Conservation (phyloP, 2,888 invertebrate species). For the Cyclophora punctaria region DNA sequence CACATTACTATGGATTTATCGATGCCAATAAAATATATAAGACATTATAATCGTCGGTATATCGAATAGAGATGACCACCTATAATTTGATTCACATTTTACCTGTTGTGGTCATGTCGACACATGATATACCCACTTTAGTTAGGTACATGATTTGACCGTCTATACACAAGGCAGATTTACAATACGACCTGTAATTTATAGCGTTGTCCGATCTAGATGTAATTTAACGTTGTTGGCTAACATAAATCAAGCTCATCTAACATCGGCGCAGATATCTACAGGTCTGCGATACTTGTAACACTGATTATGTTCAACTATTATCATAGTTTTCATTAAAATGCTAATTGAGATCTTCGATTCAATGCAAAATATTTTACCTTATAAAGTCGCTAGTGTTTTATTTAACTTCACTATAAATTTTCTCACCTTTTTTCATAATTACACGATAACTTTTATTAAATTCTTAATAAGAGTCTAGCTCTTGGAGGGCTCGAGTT, state of each 20-base stretch:
- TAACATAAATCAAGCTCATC: constrained; percentile 69
- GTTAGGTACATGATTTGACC: constrained; percentile 60
- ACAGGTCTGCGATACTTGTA: constrained; percentile 43
- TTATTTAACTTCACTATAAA: too few species aligned
- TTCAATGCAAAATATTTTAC: not conserved
- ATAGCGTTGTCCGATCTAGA: constrained; percentile 71
- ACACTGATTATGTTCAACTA: constrained; percentile 45
- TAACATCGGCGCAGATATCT: constrained; percentile 46
- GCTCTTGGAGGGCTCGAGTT: too few species aligned
- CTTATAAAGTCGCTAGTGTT: too few species aligned
- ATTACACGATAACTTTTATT: too few species aligned
- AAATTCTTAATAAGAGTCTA: too few species aligned
- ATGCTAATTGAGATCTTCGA: constrained; percentile 10
- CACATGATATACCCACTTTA: constrained; percentile 49
- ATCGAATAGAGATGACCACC: not conserved
- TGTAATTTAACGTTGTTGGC: constrained; percentile 72
- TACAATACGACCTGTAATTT: constrained; percentile 69
- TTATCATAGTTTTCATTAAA: constrained; percentile 4
- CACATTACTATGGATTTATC: too few species aligned
- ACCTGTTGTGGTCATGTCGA: constrained; percentile 35
- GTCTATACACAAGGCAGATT: constrained; percentile 67
- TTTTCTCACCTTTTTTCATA: too few species aligned
- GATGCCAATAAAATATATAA: too few species aligned
- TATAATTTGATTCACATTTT: constrained; percentile 10
- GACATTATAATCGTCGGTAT: too few species aligned